These are phyloP conservation scores for Rhea pennata DNA, from an alignment of 2,113 vertebrate genomes.

Conservation along the genomic window DNA sequence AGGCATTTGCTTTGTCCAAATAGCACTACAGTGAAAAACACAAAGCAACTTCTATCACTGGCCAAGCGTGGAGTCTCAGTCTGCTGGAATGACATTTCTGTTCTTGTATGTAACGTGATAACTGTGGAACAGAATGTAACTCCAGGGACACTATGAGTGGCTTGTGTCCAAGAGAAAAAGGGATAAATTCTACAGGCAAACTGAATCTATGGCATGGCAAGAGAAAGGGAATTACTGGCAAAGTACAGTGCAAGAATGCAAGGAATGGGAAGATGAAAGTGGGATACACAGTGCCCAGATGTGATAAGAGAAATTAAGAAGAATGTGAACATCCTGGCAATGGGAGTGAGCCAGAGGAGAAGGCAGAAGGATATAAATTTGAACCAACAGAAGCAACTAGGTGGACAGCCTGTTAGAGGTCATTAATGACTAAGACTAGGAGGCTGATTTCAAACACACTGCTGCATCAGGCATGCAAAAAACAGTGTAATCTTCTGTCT, in stretches of 20 bases:
- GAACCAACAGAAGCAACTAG: background rate
- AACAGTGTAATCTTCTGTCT: background rate
- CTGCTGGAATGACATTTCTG: background rate
- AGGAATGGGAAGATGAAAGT: background rate
- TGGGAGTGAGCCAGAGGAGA: background rate
- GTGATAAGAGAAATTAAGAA: background rate
- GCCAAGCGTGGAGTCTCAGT: background rate
- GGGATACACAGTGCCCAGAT: background rate
- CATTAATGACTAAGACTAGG: background rate
- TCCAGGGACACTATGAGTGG: background rate
- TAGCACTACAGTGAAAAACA: background rate
- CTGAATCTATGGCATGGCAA: background rate
- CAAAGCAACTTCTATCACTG: background rate
- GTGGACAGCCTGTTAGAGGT: rapidly evolving
- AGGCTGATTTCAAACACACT: background rate
- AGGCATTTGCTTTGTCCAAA: background rate
- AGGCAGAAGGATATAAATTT: background rate
- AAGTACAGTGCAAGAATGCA: background rate
- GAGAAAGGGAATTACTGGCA: background rate
- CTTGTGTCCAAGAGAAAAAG: background rate
- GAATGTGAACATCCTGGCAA: background rate
- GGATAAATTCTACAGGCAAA: background rate
- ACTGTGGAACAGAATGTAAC: background rate
- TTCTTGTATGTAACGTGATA: background rate
- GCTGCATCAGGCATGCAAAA: background rate